Percentiles rank a stretch among this genome's conserved stretches.
These are phyloP conservation scores for Lutraria rhynchaena DNA, from an alignment of 1,140 invertebrate species.

Conservation along the genomic window DNA sequence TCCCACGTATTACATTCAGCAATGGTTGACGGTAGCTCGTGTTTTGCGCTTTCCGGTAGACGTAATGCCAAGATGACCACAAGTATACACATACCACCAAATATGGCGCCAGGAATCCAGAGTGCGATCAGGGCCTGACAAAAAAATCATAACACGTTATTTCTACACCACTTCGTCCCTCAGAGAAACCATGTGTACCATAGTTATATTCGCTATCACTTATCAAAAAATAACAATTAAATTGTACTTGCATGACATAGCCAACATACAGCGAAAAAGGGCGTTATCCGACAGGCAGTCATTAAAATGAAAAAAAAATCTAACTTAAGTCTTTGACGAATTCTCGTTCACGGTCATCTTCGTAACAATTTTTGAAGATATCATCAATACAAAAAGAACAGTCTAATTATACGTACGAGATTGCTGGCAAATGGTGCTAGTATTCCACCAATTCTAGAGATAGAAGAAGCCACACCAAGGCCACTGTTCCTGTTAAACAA, in stretches of 20 bases:
- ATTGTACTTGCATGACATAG: too few relatives aligned
- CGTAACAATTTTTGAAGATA: background rate
- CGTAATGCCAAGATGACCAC: constrained; percentile 26
- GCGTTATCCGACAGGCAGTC: too few relatives aligned
- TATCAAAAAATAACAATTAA: too few relatives aligned
- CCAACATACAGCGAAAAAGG: too few relatives aligned
- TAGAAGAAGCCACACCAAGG: constrained; percentile 62
- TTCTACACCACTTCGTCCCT: too few relatives aligned
- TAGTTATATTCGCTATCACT: too few relatives aligned
- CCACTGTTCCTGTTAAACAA: constrained; percentile 67
- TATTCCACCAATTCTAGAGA: constrained; percentile 62
- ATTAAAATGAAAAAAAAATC: too few relatives aligned
- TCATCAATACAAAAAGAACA: too few relatives aligned
- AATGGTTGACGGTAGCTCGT: constrained; percentile 47
- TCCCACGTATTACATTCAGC: constrained; percentile 37
- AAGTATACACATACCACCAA: constrained; percentile 42
- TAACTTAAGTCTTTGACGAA: too few relatives aligned
- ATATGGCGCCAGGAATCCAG: constrained; percentile 52
- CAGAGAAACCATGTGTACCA: too few relatives aligned
- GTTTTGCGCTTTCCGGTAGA: constrained; percentile 46
- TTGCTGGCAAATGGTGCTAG: constrained; percentile 63
- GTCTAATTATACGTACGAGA: constrained; percentile 54
- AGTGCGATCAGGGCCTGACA: constrained; percentile 35
- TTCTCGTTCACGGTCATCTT: too few relatives aligned
- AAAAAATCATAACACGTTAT: too few relatives aligned